These are phyloP conservation scores for Bombus balteatus DNA, from an alignment of 1,140 invertebrate species.

Conservation along the genomic window DNA sequence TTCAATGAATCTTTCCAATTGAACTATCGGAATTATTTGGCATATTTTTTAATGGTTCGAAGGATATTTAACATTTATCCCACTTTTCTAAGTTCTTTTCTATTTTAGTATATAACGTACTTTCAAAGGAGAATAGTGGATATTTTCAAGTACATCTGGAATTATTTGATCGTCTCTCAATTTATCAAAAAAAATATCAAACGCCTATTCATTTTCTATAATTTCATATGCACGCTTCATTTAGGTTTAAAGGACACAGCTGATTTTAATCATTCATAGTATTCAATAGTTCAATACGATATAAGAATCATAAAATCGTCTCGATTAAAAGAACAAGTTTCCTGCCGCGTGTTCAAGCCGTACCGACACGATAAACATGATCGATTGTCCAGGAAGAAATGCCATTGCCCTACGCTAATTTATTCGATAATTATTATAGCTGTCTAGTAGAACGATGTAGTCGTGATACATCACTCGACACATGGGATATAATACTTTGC, in stretches of 20 bases:
- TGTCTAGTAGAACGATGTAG: not conserved
- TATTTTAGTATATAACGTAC: too few species aligned
- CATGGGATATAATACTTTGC: constrained; percentile 24
- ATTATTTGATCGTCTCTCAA: too few species aligned
- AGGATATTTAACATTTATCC: too few species aligned
- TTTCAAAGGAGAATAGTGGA: too few species aligned
- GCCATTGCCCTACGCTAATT: constrained; percentile 1
- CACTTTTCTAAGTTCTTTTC: too few species aligned
- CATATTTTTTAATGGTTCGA: too few species aligned
- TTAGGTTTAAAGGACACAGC: not conserved
- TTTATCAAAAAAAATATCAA: not conserved
- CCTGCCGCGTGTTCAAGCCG: not conserved
- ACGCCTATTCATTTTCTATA: not conserved
- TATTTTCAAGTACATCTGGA: too few species aligned
- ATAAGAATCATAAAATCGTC: not conserved
- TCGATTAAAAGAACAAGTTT: not conserved
- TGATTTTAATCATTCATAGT: not conserved
- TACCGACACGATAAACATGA: not conserved
- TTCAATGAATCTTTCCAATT: too few species aligned
- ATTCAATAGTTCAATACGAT: not conserved
- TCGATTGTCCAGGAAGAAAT: constrained; percentile 9
- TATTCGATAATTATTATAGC: constrained; percentile 24
- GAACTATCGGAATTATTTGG: too few species aligned
- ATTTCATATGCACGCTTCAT: not conserved
- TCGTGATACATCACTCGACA: constrained; percentile 17